Percentiles rank a stretch among this genome's conserved stretches.
phyloP scores from a whole-genome alignment of 2,113 vertebrate species.

The Saccopteryx bilineata region DNA sequence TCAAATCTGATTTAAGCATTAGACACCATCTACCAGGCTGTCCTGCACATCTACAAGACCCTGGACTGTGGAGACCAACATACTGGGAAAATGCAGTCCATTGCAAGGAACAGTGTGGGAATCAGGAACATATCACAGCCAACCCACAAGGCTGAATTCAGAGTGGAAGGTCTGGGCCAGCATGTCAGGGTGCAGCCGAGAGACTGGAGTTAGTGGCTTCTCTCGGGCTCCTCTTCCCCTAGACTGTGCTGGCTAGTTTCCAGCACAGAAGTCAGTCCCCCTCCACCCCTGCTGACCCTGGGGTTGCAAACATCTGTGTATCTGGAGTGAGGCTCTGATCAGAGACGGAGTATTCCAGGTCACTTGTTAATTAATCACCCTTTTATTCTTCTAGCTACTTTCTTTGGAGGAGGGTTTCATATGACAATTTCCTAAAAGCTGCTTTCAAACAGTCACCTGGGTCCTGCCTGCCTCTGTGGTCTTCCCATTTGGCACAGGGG shows the following conservation, averaged over 20 bases:
- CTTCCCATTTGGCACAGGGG: conserved; percentile 41
- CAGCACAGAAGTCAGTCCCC: not conserved
- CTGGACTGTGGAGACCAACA: not conserved
- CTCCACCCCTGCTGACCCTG: not conserved
- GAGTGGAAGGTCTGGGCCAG: not conserved
- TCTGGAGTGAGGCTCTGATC: not conserved
- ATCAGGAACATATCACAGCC: not conserved
- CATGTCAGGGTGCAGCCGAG: not conserved
- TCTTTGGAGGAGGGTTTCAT: not conserved
- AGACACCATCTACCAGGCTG: not conserved
- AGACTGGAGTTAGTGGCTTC: not conserved
- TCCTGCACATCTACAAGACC: not conserved
- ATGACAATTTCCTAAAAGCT: conserved; percentile 8
- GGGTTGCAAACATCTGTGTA: not conserved
- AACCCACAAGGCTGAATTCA: not conserved
- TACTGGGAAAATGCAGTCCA: not conserved
- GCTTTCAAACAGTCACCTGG: conserved; percentile 30
- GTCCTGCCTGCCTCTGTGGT: not conserved
- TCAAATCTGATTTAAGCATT: not conserved
- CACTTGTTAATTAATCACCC: conserved; percentile 38
- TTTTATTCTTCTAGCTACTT: conserved; percentile 11
- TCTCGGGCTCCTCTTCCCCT: not conserved
- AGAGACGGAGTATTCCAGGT: not conserved
- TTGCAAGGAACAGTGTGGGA: not conserved
- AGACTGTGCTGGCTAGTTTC: not conserved